phyloP scores from a whole-genome alignment of 2,113 vertebrate genomes.

The Phrynosoma platyrhinos region DNA sequence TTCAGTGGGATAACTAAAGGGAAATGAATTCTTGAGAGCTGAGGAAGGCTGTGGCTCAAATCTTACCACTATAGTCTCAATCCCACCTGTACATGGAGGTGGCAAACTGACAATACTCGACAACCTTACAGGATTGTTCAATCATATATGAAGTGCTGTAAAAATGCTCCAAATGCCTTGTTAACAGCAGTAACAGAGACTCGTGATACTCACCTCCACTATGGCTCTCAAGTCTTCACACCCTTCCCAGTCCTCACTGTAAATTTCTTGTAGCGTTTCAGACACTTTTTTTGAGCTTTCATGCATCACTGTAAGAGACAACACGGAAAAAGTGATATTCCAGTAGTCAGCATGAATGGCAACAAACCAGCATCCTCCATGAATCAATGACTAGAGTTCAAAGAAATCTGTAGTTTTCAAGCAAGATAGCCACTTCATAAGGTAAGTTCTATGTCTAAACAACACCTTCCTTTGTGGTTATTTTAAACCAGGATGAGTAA shows the following conservation, averaged over 20 bases:
- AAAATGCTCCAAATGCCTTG: not conserved
- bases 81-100: not conserved
- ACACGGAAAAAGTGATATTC: not conserved
- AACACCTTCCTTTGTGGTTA: no score
- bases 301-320: constrained; percentile 86
- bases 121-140: not conserved
- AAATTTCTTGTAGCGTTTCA: constrained; percentile 89
- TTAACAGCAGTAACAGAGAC: not conserved
- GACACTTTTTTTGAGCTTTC: constrained; percentile 89
- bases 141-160: not conserved
- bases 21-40: not conserved
- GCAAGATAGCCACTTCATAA: no score
- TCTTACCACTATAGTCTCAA: not conserved
- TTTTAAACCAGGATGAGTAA: not conserved
- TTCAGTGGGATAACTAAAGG: not conserved
- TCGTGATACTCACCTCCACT: constrained; percentile 79
- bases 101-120: not conserved
- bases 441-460: not conserved
- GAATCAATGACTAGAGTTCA: not conserved
- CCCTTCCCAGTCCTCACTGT: constrained; percentile 86
- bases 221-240: constrained; percentile 86
- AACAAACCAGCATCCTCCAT: not conserved
- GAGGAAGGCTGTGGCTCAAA: not conserved
- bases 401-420: not conserved
- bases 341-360: not conserved